Evolutionary conservation across 2,113 vertebrate species (phyloP).

Genomic region (Dromas ardeola): DNA sequence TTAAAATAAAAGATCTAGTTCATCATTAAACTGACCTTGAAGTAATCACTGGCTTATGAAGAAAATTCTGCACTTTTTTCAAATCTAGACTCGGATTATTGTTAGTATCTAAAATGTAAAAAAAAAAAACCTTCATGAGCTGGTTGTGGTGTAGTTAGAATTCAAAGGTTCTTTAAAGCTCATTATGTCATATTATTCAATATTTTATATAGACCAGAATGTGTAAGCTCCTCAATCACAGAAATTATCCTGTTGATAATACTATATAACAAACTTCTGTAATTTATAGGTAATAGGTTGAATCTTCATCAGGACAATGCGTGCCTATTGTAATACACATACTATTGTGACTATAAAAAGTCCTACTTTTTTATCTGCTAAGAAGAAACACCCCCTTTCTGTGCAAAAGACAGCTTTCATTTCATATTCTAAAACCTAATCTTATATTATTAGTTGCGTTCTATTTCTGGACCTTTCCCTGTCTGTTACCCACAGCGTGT

Average conservation of each 20-base stretch:
- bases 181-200: background rate
- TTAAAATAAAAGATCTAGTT: background rate
- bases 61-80: background rate
- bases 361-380: background rate
- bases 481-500: background rate
- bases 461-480: constrained; percentile 3
- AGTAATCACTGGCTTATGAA: background rate
- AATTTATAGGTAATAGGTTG: background rate
- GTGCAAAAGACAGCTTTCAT: background rate
- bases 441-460: constrained; percentile 10
- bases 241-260: background rate
- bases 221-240: background rate
- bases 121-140: background rate
- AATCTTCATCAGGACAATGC: background rate
- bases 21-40: background rate
- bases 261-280: background rate
- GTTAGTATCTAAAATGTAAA: background rate
- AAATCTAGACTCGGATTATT: background rate
- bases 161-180: background rate
- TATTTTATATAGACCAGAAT: background rate
- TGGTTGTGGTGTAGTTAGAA: background rate
- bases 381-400: background rate
- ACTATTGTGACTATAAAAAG: background rate
- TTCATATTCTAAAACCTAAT: background rate
- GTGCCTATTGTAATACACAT: background rate